phyloP scores from a whole-genome alignment of 2,888 invertebrate genomes.

The Neoitamus cyanurus region DNA sequence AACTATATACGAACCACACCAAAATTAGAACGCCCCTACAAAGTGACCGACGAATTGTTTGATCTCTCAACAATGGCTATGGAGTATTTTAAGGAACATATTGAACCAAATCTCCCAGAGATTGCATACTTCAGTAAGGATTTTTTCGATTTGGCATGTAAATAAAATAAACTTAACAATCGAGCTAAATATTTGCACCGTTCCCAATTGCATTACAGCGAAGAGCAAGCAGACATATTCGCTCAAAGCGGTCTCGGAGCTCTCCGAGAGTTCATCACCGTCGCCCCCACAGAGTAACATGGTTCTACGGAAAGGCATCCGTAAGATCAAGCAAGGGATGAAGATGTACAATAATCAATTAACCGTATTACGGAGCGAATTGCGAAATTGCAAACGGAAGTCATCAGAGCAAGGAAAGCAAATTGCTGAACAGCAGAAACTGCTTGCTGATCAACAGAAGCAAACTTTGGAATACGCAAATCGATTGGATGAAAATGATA shows the following conservation, averaged over 20 bases:
- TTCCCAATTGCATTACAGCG: conserved; percentile 58
- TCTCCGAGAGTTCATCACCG: conserved; percentile 63
- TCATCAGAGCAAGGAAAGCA: conserved; percentile 88
- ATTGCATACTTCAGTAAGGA: conserved; percentile 89
- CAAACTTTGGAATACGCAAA: conserved; percentile 83
- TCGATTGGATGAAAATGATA: conserved; percentile 89
- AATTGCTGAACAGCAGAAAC: conserved; percentile 80
- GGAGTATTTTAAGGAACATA: conserved; percentile 96
- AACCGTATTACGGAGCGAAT: conserved; percentile 80
- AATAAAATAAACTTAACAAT: background rate
- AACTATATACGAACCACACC: conserved; percentile 84
- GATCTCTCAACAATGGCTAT: conserved; percentile 97
- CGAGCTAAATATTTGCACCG: background rate
- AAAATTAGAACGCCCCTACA: conserved; percentile 86
- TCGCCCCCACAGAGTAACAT: conserved; percentile 85
- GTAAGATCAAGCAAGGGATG: conserved; percentile 90
- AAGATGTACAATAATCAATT: conserved; percentile 87
- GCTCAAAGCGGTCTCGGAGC: conserved; percentile 62
- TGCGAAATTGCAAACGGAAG: conserved; percentile 83
- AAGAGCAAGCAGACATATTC: conserved; percentile 56
- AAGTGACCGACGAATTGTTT: conserved; percentile 93
- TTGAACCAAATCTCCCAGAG: conserved; percentile 89
- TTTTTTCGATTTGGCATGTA: conserved; percentile 75
- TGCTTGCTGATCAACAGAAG: conserved; percentile 78
- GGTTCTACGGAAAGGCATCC: conserved; percentile 86